These are phyloP conservation scores for Aramus guarauna DNA, from an alignment of 2,113 vertebrate species.

Conservation along the genomic window DNA sequence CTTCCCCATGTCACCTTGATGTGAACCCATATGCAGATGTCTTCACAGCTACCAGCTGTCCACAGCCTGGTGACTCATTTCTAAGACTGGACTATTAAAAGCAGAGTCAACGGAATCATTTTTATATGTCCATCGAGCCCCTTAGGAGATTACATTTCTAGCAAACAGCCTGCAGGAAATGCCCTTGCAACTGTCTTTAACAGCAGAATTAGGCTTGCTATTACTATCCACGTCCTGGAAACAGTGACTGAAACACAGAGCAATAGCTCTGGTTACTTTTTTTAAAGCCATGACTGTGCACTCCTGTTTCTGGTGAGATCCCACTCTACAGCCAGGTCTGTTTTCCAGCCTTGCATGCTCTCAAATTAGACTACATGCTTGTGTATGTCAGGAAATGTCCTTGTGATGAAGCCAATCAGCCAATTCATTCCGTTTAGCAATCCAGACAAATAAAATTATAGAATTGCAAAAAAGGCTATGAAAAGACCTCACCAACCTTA, in stretches of 20 bases:
- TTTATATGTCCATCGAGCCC: not conserved
- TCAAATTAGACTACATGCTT: not conserved
- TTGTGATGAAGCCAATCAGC: not conserved
- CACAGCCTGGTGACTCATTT: not conserved
- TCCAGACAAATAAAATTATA: conserved; percentile 15
- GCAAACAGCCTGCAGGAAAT: not conserved
- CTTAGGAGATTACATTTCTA: not conserved
- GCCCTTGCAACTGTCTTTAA: not conserved
- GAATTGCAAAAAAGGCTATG: not conserved
- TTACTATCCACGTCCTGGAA: not conserved
- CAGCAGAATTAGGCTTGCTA: not conserved
- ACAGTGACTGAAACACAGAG: not conserved
- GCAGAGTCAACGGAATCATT: not conserved
- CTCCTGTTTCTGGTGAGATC: not conserved
- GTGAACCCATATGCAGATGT: not conserved
- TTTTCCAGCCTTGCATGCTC: not conserved
- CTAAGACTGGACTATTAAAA: not conserved
- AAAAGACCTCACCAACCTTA: not conserved
- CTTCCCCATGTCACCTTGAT: not conserved
- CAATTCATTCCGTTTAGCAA: conserved; percentile 2
- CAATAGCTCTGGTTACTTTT: not conserved
- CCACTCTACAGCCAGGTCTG: not conserved
- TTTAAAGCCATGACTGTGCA: not conserved
- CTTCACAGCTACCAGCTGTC: not conserved
- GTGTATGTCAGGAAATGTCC: not conserved